Evolutionary conservation across 2,113 vertebrate species (phyloP).

Genomic region (Leptocoma aspasia): DNA sequence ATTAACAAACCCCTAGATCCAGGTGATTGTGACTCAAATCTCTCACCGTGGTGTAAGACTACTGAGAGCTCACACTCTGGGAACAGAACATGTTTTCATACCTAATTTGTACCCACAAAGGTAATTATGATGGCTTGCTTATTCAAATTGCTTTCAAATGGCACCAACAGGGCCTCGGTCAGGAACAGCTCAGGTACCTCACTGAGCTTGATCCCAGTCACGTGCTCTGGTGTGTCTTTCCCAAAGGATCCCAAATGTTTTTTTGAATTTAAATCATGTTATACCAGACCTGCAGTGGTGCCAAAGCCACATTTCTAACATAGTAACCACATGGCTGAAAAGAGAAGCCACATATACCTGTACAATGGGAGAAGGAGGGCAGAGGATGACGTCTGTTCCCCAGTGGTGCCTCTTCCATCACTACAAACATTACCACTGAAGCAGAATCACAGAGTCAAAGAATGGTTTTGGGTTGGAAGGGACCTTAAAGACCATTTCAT

Average conservation of each 20-base stretch:
- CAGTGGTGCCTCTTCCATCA: not conserved
- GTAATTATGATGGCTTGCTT: not conserved
- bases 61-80: not conserved
- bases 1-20: not conserved
- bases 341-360: not conserved
- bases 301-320: not conserved
- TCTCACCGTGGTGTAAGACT: not conserved
- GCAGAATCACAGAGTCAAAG: not conserved
- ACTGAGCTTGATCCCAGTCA: not conserved
- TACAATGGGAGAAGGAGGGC: not conserved
- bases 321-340: not conserved
- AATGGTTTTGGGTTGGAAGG: not conserved
- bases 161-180: not conserved
- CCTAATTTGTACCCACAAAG: not conserved
- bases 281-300: not conserved
- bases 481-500: too few species aligned
- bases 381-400: not conserved
- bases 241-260: not conserved
- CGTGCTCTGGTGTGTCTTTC: fast-evolving
- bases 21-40: not conserved
- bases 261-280: not conserved
- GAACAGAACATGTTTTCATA: not conserved
- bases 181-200: not conserved
- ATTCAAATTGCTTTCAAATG: not conserved
- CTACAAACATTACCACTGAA: not conserved